These are phyloP conservation scores for Anolis apletophallus DNA, from an alignment of 2,797 vertebrate species.

Conservation along the genomic window DNA sequence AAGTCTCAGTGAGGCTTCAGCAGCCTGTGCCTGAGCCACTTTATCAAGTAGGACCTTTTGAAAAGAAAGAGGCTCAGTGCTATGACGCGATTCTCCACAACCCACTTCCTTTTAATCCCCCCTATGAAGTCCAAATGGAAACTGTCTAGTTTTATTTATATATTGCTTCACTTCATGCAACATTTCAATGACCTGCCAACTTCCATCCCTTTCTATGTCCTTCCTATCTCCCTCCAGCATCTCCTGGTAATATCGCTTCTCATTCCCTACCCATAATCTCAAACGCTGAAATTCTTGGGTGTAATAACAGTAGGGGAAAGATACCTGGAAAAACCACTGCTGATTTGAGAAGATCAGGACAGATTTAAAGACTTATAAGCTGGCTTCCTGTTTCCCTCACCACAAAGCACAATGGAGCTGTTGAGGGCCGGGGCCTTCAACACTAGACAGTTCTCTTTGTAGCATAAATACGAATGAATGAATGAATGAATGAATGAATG, in stretches of 20 bases:
- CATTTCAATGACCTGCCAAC: background rate
- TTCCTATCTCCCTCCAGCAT: background rate
- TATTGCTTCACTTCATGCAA: background rate
- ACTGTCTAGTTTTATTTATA: background rate
- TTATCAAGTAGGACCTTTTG: conserved; percentile 68
- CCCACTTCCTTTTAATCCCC: background rate
- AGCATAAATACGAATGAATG: background rate
- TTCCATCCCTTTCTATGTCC: no score
- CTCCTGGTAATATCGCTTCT: background rate
- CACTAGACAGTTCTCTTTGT: background rate
- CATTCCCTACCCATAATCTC: background rate
- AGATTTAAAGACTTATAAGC: background rate
- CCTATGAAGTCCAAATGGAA: background rate
- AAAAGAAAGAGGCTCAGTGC: conserved; percentile 49
- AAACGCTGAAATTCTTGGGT: background rate
- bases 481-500: conserved; percentile 53
- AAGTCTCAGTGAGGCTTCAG: conserved; percentile 72
- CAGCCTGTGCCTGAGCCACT: conserved; percentile 46
- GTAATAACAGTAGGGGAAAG: background rate
- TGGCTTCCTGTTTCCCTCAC: background rate
- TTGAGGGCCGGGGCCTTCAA: background rate
- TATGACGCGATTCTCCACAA: background rate
- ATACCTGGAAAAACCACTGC: background rate
- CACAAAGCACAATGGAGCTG: background rate
- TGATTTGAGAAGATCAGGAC: no score